These are phyloP conservation scores for Megalonaias nervosa DNA, from an alignment of 1,140 invertebrate genomes.

Conservation along the genomic window DNA sequence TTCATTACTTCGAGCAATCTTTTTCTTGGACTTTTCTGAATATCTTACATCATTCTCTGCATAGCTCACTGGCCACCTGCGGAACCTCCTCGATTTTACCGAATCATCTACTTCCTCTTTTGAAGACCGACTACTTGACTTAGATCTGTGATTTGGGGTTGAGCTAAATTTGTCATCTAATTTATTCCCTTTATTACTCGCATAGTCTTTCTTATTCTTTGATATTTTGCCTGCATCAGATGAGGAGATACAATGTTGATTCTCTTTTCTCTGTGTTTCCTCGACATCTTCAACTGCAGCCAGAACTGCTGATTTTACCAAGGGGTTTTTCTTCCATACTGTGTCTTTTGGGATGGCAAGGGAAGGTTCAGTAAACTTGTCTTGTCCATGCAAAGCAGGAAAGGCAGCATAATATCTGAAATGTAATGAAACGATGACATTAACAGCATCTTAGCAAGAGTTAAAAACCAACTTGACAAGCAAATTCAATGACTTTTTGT, in stretches of 20 bases:
- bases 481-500: no score
- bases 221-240: no score
- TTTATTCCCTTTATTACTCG: no score
- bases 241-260: no score
- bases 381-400: slow-evolving; percentile 50
- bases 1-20: slow-evolving; percentile 13
- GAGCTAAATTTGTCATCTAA: no score
- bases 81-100: slow-evolving; percentile 24
- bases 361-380: slow-evolving; percentile 20
- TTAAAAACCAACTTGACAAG: neutral
- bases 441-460: neutral
- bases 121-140: slow-evolving; percentile 1
- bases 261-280: no score
- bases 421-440: slow-evolving; percentile 8
- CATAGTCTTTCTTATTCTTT: no score
- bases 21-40: slow-evolving; percentile 4
- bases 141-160: slow-evolving; percentile 1
- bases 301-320: slow-evolving; percentile 18
- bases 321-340: slow-evolving; percentile 52
- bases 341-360: slow-evolving; percentile 15
- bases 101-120: slow-evolving; percentile 1
- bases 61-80: slow-evolving; percentile 37
- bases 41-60: neutral
- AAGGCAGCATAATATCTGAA: slow-evolving; percentile 61
- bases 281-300: neutral